A percentile compares a stretch with the other conserved stretches of the same genome.
phyloP scores from a whole-genome alignment of 1,140 invertebrate genomes.

The Cotesia typhae region DNA sequence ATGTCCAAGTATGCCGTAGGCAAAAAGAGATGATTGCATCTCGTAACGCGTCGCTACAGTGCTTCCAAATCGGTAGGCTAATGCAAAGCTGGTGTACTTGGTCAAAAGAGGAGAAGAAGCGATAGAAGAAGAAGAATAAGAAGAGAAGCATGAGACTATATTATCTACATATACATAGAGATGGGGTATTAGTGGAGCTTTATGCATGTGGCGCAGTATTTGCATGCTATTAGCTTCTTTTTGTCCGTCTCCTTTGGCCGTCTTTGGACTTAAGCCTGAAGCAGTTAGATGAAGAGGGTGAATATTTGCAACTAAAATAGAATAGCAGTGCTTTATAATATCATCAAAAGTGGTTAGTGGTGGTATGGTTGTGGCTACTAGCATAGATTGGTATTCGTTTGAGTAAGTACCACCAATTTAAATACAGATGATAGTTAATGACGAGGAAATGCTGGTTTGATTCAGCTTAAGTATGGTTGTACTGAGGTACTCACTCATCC shows the following conservation, averaged over 20 bases:
- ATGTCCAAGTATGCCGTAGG: slow-evolving; percentile 31
- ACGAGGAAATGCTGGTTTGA: not conserved
- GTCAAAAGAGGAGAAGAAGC: too few relatives aligned
- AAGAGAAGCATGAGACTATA: not conserved
- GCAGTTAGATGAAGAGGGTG: slow-evolving; percentile 1
- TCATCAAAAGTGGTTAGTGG: not conserved
- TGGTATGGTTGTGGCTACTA: too few relatives aligned
- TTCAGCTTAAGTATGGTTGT: not conserved
- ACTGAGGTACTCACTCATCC: not conserved
- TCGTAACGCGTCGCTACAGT: not conserved
- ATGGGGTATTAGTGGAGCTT: not conserved
- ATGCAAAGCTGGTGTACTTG: not conserved
- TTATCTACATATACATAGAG: not conserved
- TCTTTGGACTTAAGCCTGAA: not conserved
- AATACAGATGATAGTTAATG: not conserved
- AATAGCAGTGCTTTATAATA: not conserved
- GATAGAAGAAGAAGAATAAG: not conserved
- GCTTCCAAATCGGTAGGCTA: slow-evolving; percentile 12
- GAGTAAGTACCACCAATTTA: not conserved
- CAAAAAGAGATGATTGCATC: slow-evolving; percentile 26
- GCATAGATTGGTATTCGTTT: not conserved
- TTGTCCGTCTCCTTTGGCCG: slow-evolving; percentile 1
- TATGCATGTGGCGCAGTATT: slow-evolving; percentile 9
- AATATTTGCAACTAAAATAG: slow-evolving; percentile 5
- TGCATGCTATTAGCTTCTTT: slow-evolving; percentile 23